These are phyloP conservation scores for Sphenodon punctatus DNA, from an alignment of 2,797 vertebrate species.

Conservation along the genomic window DNA sequence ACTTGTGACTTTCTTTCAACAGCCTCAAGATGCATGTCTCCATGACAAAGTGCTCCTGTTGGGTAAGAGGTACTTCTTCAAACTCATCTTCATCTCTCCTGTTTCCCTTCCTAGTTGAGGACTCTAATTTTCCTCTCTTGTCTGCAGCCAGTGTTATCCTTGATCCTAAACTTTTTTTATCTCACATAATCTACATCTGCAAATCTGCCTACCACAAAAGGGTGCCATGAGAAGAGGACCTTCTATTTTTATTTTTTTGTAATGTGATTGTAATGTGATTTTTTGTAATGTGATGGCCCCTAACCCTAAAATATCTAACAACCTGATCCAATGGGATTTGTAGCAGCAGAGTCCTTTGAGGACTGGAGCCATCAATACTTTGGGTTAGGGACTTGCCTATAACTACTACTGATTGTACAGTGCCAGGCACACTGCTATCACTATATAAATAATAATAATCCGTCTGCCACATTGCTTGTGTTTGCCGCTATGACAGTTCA, in stretches of 20 bases:
- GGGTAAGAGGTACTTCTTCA: background rate
- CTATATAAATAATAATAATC: too few relatives aligned
- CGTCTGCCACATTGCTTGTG: background rate
- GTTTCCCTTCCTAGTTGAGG: background rate
- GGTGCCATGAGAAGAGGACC: background rate
- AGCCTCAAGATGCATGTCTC: conserved; percentile 24
- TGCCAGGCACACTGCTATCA: too few relatives aligned
- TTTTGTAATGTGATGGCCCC: too few relatives aligned
- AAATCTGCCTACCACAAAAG: background rate
- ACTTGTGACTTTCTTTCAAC: conserved; percentile 20
- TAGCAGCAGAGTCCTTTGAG: too few relatives aligned
- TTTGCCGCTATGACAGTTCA: background rate
- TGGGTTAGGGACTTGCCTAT: too few relatives aligned
- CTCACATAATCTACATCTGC: background rate
- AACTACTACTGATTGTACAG: too few relatives aligned
- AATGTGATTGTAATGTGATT: too few relatives aligned
- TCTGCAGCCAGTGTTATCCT: background rate
- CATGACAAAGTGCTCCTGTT: conserved; percentile 14
- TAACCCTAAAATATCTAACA: too few relatives aligned
- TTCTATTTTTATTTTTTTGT: background rate
- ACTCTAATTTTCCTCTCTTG: background rate
- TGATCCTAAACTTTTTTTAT: background rate
- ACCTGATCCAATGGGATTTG: too few relatives aligned
- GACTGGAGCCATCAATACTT: too few relatives aligned
- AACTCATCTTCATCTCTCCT: background rate